phyloP scores from a whole-genome alignment of 2,797 vertebrate species.

The Apodemus agrarius region DNA sequence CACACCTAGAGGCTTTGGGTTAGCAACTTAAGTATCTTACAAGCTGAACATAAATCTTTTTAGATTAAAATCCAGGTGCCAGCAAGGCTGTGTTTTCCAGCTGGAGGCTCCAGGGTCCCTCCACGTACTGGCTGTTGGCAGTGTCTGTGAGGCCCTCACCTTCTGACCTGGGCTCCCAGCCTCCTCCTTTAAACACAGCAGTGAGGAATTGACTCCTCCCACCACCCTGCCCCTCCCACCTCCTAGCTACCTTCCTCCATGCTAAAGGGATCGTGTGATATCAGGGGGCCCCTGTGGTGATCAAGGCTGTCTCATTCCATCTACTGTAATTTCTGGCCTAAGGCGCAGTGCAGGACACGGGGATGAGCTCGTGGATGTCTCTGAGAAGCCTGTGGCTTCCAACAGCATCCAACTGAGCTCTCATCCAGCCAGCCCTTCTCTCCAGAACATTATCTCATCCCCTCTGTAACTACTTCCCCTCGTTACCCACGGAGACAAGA shows the following conservation, averaged over 20 bases:
- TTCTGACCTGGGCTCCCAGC: background rate
- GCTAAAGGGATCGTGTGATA: background rate
- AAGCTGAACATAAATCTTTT: background rate
- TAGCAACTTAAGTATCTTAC: background rate
- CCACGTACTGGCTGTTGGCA: background rate
- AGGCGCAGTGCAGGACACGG: background rate
- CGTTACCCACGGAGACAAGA: background rate
- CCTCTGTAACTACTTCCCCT: background rate
- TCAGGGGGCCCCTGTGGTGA: too few species aligned
- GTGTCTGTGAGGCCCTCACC: background rate
- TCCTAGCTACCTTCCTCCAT: background rate
- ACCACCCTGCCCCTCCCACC: background rate
- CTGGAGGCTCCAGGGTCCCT: background rate
- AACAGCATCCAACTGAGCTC: too few species aligned
- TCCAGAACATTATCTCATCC: background rate
- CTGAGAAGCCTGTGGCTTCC: background rate
- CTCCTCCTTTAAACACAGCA: background rate
- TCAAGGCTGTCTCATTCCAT: background rate
- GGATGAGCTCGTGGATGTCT: background rate
- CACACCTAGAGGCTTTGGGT: background rate
- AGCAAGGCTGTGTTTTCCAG: background rate
- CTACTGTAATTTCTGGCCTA: background rate
- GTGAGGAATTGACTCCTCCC: accelerated
- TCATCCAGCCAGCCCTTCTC: background rate
- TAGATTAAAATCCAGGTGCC: background rate